Conservation (phyloP, 2,888 invertebrate genomes). For the Desoria tigrina region DNA sequence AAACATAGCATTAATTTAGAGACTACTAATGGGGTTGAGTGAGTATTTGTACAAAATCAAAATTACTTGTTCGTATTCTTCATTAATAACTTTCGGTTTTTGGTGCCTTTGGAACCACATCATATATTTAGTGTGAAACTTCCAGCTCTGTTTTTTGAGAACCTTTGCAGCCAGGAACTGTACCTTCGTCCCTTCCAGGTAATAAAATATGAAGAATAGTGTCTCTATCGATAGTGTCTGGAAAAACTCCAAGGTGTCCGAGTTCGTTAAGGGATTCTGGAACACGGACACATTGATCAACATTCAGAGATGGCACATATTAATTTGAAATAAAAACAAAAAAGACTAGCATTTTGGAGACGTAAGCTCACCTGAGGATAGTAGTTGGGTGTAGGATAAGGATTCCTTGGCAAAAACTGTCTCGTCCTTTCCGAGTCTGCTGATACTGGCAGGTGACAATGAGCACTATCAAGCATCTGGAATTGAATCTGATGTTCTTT, state of each 20-base stretch:
- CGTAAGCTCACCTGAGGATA: constrained; percentile 74
- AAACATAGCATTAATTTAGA: too few relatives aligned
- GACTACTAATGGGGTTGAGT: too few relatives aligned
- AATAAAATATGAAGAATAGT: constrained; percentile 99
- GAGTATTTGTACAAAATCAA: constrained; percentile 23
- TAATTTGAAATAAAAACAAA: too few relatives aligned
- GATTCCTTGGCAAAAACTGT: constrained; percentile 84
- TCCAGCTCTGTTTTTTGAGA: constrained; percentile 98
- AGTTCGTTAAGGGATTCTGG: constrained; percentile 85
- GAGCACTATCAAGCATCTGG: constrained; percentile 91
- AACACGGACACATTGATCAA: constrained; percentile 18
- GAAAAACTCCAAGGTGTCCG: constrained; percentile 97
- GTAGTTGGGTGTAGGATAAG: constrained; percentile 87
- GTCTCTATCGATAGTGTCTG: constrained; percentile 96
- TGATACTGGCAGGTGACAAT: constrained; percentile 93
- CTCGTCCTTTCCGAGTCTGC: constrained; percentile 92
- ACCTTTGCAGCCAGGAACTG: constrained; percentile 99
- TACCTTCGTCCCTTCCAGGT: constrained; percentile 99
- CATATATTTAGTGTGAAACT: constrained; percentile 99
- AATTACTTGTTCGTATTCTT: constrained; percentile 96
- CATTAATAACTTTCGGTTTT: constrained; percentile 99
- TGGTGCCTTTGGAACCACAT: constrained; percentile 99
- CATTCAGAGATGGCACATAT: background rate
- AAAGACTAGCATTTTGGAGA: background rate
- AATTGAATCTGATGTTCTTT: constrained; percentile 83